Evolutionary conservation across 2,113 vertebrate species (phyloP).

Genomic region (Patagioenas fasciata): DNA sequence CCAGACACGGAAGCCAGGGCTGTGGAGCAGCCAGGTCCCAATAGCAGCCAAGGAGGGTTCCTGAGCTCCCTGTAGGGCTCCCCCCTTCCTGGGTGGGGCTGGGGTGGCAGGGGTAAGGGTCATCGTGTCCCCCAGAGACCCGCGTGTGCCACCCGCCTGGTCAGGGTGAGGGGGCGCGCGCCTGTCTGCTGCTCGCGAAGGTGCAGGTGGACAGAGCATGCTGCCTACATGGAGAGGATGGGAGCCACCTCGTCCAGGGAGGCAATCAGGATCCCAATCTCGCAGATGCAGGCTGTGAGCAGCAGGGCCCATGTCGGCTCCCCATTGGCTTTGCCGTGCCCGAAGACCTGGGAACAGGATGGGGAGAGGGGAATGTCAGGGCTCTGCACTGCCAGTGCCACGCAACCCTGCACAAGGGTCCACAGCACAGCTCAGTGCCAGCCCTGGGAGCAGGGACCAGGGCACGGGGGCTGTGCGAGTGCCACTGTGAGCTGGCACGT

Average conservation of each 20-base stretch:
- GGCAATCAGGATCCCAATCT: constrained; percentile 96
- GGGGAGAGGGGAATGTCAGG: accelerated
- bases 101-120: background rate
- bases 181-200: background rate
- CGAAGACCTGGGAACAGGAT: constrained; percentile 83
- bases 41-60: accelerated
- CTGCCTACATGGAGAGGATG: constrained; percentile 95
- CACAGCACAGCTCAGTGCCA: accelerated
- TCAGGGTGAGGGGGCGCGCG: accelerated
- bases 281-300: constrained; percentile 94
- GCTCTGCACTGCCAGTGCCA: accelerated
- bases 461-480: accelerated
- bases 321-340: constrained; percentile 95
- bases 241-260: constrained; percentile 95
- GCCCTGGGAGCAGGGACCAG: background rate
- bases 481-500: accelerated
- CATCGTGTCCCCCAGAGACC: accelerated
- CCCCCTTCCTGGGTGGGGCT: background rate
- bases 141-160: background rate
- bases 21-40: accelerated
- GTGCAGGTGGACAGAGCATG: background rate
- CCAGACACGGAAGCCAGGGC: background rate
- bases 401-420: background rate
- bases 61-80: background rate
- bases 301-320: constrained; percentile 98